Evolutionary conservation across 1,140 invertebrate genomes (phyloP).

Genomic region (Aphelenchoides besseyi): DNA sequence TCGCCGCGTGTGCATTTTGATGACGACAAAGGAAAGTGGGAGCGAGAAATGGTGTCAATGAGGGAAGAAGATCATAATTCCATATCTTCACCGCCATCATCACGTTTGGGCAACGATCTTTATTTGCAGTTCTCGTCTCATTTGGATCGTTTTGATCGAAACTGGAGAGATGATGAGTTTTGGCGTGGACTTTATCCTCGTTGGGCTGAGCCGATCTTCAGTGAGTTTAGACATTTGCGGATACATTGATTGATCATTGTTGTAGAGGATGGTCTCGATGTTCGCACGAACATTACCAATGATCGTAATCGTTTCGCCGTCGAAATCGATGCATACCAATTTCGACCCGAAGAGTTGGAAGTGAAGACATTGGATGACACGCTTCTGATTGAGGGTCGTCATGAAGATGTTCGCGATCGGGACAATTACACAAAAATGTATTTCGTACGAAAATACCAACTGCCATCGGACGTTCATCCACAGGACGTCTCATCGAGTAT

Average conservation of each 20-base stretch:
- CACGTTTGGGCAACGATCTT: slow-evolving; percentile 2
- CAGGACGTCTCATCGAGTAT: slow-evolving; percentile 50
- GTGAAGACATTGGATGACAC: slow-evolving; percentile 62
- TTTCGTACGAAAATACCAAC: slow-evolving; percentile 61
- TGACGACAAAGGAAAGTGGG: slow-evolving; percentile 3
- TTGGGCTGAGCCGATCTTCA: slow-evolving; percentile 61
- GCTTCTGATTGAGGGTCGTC: slow-evolving; percentile 58
- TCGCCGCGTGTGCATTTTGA: slow-evolving; percentile 5
- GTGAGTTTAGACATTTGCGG: neutral
- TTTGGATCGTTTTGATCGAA: slow-evolving; percentile 58
- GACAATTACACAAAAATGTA: slow-evolving; percentile 63
- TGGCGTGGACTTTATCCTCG: slow-evolving; percentile 57
- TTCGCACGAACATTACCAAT: slow-evolving; percentile 54
- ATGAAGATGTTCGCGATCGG: slow-evolving; percentile 58
- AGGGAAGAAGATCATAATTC: neutral
- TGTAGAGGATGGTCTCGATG: slow-evolving; percentile 56
- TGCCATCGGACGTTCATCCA: slow-evolving; percentile 55
- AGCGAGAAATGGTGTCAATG: slow-evolving; percentile 8
- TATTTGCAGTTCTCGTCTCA: slow-evolving; percentile 58
- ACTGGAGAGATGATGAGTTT: slow-evolving; percentile 59
- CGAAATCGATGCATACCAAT: slow-evolving; percentile 60
- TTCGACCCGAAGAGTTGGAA: slow-evolving; percentile 61
- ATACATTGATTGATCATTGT: neutral
- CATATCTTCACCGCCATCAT: neutral
- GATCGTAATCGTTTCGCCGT: slow-evolving; percentile 54